Evolutionary conservation across 2,797 vertebrate species (phyloP), one percentile per base, ranked within the genome.

Genomic region (Mareca penelope): DNA sequence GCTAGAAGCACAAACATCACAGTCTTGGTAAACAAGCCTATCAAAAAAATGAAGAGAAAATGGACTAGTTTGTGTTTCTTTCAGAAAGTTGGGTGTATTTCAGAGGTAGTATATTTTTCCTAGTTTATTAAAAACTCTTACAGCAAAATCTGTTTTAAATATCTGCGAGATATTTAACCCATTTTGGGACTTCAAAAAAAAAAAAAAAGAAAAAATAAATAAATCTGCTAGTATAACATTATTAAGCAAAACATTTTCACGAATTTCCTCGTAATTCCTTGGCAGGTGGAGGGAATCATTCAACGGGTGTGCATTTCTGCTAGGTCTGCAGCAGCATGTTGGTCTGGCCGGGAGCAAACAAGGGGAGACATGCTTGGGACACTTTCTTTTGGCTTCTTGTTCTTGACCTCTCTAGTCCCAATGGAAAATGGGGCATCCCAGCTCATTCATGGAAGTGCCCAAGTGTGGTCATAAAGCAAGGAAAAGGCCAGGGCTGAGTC

Each of bases 81-180:
- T 90, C 72, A 70, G 61, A 56, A 91, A 93, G 53, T 6, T 72
- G 78, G 33, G 53, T 92, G 95, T 91, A 95, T 94, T 97, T 97
- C 95, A 95, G 91, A 96, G 90, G 95, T 92, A 96, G 94, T 94
- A 95, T 89, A 90, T 93, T 95, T 88, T 75, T 80, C 63, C 40
- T 83, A 53, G 67, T 70, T 80, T 76, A 80, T 44, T 81, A 46
- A 61, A 89, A 88, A 90, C 57, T 60, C 33, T 63, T 57, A 33
- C 0, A 3, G 21, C 19, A 93, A 77, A 15, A 80, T 92, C 31
- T 88, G 0, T 59, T 90, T 85, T 95, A 44, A 44, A 44, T 44
- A 44, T 69, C 83, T 57, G 31, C 4, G 28, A 37, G 65, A 93
- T 64, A 89, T 50, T 78, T 78, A 23, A 56, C 79, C 15, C 83